Base-by-base conservation (phyloP, 2,113 vertebrate genomes). In the Nothobranchius kuhntae region DNA sequence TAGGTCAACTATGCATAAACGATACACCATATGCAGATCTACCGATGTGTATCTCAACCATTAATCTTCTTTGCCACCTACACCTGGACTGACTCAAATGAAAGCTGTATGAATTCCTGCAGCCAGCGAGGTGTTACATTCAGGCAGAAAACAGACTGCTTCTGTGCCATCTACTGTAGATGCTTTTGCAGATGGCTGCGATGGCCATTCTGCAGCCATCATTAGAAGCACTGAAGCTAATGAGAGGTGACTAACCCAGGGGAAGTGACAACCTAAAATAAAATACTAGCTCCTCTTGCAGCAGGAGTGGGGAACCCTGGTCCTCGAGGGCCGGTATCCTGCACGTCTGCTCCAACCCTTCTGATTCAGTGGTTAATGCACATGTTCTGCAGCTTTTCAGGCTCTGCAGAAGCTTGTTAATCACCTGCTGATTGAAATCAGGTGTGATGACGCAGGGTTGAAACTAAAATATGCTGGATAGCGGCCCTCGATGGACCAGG, bases 201-300 rank as follows among this genome's bases (percentile, higher is more conserved):
- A 50, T 17, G 30, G 35, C 46, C n/a, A 8, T 36, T 62, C 53
- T 40, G 2, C 35, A 53, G 60, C 17, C 72, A 70, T 78, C 60
- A 71, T 70, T 69, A 78, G 42, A 24, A 26, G 56, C 15, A 15
- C 53, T 80, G 69, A 83, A 12, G 58, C 53, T 75, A 72, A 82
- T 51, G 53, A 11, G 42, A 84, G 57, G 60, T 73, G 71, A 80
- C 58, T 40, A 38, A 30, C 56, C 0, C 4, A 63, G 65, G 35
- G 71, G 59, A 62, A 53, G 58, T 78, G n/a, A 8, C 53, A 44
- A 54, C 55, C 61, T 47, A 24, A 4, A 61, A 53, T 30, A 40
- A 1, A 12, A 57, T 14, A 45, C 47, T 10, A 47, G 13, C 54
- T 52, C 10, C 46, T 53, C 47, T 21, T 21, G 21, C 21, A 21